Evolutionary conservation across 1,140 invertebrate genomes (phyloP).

Genomic region (Dufourea novaeangliae): DNA sequence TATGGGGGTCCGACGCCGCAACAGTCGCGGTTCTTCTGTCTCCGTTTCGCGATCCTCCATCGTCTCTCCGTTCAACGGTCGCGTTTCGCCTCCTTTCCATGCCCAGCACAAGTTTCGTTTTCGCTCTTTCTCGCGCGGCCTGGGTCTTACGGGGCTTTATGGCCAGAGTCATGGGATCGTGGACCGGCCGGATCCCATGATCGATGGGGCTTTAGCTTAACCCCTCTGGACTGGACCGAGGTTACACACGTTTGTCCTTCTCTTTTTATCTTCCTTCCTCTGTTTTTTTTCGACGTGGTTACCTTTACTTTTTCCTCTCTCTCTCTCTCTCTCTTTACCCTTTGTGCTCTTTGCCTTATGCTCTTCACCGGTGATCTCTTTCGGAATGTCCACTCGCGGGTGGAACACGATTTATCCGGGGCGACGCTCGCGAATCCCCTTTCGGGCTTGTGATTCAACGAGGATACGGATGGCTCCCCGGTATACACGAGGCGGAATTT

Average conservation of each 20-base stretch:
- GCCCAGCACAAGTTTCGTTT: neutral
- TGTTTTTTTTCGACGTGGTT: no score
- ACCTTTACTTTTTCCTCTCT: constrained; percentile 5
- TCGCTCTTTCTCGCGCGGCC: constrained; percentile 31
- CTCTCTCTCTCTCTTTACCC: neutral
- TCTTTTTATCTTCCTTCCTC: no score
- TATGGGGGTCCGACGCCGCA: no score
- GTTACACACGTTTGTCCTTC: constrained; percentile 29
- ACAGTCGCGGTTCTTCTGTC: no score
- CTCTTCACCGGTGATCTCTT: neutral
- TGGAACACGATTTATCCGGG: neutral
- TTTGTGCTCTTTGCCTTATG: no score
- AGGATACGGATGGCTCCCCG: neutral
- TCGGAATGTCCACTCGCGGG: constrained; percentile 7
- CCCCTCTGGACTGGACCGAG: constrained; percentile 57
- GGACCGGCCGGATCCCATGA: constrained; percentile 68
- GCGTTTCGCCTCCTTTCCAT: neutral
- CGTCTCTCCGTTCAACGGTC: neutral
- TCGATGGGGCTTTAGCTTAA: constrained; percentile 73
- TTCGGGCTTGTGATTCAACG: constrained; percentile 12
- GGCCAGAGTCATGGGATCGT: constrained; percentile 67
- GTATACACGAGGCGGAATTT: neutral
- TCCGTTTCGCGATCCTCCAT: neutral
- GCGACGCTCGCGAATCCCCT: neutral
- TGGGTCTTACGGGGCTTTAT: constrained; percentile 61